Conservation (phyloP, 2,797 vertebrate species). For the Gallinago solitaria region DNA sequence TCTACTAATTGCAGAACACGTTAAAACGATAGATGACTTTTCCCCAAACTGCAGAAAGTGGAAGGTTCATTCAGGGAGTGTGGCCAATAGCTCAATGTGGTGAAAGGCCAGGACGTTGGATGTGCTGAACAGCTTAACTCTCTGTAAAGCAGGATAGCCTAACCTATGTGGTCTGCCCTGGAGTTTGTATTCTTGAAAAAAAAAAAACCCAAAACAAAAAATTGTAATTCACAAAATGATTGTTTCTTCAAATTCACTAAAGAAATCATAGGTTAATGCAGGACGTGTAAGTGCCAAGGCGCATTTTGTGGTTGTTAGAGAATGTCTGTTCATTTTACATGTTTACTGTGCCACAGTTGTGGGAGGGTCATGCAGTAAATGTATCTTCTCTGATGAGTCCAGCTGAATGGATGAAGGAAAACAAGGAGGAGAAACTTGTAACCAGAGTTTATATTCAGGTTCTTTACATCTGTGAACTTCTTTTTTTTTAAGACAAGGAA, state of each 20-base stretch:
- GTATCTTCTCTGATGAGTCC: neutral
- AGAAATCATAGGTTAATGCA: neutral
- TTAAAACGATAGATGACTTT: slow-evolving; percentile 14
- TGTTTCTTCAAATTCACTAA: neutral
- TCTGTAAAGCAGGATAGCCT: neutral
- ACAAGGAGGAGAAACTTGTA: neutral
- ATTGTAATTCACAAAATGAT: neutral
- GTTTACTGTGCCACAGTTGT: neutral
- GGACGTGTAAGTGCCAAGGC: neutral
- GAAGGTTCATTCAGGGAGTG: slow-evolving; percentile 19
- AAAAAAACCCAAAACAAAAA: no score
- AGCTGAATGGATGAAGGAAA: neutral
- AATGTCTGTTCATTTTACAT: neutral
- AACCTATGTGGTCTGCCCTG: neutral
- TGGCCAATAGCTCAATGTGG: neutral
- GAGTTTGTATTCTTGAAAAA: neutral
- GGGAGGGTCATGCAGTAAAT: neutral
- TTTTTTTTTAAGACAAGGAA: neutral
- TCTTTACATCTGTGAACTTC: neutral
- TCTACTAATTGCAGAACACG: neutral
- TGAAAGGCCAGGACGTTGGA: neutral
- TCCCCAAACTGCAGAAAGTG: slow-evolving; percentile 6
- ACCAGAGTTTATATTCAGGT: neutral
- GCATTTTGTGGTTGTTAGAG: neutral
- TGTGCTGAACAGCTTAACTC: neutral